Base-by-base conservation (phyloP, 2,888 invertebrate genomes). In the Piscicola geometra region DNA sequence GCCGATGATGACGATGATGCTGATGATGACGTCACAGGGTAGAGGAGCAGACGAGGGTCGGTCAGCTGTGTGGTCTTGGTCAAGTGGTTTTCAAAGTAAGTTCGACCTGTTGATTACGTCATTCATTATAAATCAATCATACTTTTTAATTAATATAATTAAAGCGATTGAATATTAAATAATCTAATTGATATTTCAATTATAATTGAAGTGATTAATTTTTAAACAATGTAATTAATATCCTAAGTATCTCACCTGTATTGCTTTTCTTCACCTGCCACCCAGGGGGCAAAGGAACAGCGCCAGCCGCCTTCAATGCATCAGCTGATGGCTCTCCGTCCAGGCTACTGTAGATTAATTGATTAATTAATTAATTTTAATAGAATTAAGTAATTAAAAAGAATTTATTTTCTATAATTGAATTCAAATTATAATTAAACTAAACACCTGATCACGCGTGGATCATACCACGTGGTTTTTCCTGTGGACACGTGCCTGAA, bases 401-500 rank as follows among this genome's bases (percentile, higher is more conserved):
- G n/a, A 70, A 12, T 32, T 12, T 30, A 30, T 68, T 12, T 68
- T 28, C 5, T 68, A 30, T 28, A 35, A 35, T 21, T n/a, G n/a
- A n/a, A n/a, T n/a, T n/a, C n/a, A n/a, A n/a, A n/a, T n/a, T n/a
- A n/a, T n/a, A n/a, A n/a, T 41, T 36, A 21, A 2, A 70, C 36
- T 41, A 41, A 15, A 67, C 15, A 75, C 76, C 71, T 76, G 35
- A 47, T 28, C 15, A 76, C 50, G 30, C 60, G 68, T 64, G 76
- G 76, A 36, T 76, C 66, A 60, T 71, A 76, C 76, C 76, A 76
- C 60, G 76, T 76, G 35, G 52, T 76, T 15, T 30, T 71, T n/a
- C 76, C 71, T n/a, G 76, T 28, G 2, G 76, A 64, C 28, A 66
- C 32, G 33, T 76, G 76, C 33, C 30, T 35, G 50, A 70, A 76